Percentiles rank a stretch among this genome's conserved stretches.
These are phyloP conservation scores for Chrysolina haemoptera DNA, from an alignment of 2,888 invertebrate species.

Conservation along the genomic window DNA sequence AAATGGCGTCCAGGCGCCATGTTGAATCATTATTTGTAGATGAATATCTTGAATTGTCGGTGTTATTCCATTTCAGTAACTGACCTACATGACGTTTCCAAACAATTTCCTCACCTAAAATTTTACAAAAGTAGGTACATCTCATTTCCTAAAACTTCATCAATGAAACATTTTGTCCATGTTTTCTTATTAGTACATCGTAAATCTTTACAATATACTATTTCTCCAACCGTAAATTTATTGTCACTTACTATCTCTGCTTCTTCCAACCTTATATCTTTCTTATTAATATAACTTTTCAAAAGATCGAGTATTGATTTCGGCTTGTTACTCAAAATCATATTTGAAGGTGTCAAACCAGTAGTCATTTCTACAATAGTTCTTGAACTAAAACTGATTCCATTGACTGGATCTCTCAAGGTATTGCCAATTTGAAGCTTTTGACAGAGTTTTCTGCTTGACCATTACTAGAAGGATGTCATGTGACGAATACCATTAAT, in stretches of 20 bases:
- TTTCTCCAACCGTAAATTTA: conserved; percentile 10
- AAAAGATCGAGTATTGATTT: not conserved
- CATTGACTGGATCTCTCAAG: conserved; percentile 19
- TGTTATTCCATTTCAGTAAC: not conserved
- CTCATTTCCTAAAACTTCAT: too few relatives aligned
- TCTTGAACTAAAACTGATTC: conserved; percentile 23
- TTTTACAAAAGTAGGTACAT: too few relatives aligned
- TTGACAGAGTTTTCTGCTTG: too few relatives aligned
- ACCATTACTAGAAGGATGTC: too few relatives aligned
- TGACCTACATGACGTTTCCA: not conserved
- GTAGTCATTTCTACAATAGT: conserved; percentile 18
- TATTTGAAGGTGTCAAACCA: conserved; percentile 23
- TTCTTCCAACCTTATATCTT: not conserved
- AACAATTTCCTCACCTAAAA: too few relatives aligned
- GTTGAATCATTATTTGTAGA: too few relatives aligned
- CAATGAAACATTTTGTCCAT: too few relatives aligned
- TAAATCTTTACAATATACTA: conserved; percentile 4
- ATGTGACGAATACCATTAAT: too few relatives aligned
- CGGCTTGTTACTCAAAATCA: not conserved
- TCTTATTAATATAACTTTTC: too few relatives aligned
- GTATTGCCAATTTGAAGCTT: not conserved
- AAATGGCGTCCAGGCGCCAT: too few relatives aligned
- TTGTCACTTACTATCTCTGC: not conserved
- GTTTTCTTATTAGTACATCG: too few relatives aligned
- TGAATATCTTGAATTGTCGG: too few relatives aligned